A percentile compares a stretch with the other conserved stretches of the same genome.
Conservation (phyloP, 2,113 vertebrate species). For the Brachionichthys hirsutus region DNA sequence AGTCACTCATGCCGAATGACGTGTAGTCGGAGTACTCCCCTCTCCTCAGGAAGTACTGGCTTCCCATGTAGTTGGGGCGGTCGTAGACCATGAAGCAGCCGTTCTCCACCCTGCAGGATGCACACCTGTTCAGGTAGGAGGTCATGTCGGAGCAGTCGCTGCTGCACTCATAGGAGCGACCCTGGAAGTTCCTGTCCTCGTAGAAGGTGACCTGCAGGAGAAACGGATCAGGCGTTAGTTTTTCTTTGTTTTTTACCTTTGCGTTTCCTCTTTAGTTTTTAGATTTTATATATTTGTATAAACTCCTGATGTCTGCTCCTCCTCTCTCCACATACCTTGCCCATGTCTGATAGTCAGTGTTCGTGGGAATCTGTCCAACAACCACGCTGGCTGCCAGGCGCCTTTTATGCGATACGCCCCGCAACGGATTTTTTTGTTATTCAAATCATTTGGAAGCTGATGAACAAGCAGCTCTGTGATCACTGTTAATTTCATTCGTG, state of each 20-base stretch:
- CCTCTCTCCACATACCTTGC: conserved; percentile 62
- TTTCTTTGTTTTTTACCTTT: background rate
- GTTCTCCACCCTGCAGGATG: conserved; percentile 74
- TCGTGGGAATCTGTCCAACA: conserved; percentile 71
- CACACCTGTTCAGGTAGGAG: conserved; percentile 68
- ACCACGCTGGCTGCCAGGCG: conserved; percentile 55
- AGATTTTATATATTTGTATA: background rate
- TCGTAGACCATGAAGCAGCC: conserved; percentile 78
- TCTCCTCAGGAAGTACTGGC: conserved; percentile 68
- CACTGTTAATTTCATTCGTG: conserved; percentile 62
- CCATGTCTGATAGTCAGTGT: conserved; percentile 68
- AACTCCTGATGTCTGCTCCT: background rate
- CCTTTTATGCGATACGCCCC: conserved; percentile 71
- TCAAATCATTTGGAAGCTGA: conserved; percentile 72
- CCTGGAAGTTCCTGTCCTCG: conserved; percentile 75
- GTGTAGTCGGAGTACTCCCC: conserved; percentile 69
- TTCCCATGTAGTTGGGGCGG: conserved; percentile 67
- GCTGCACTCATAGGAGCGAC: conserved; percentile 69
- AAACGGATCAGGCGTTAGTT: background rate
- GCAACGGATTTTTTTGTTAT: conserved; percentile 72
- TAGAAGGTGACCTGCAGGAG: conserved; percentile 66
- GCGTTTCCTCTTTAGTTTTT: background rate
- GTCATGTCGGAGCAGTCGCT: conserved; percentile 70
- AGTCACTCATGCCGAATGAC: conserved; percentile 60
- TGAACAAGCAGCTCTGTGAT: conserved; percentile 74